phyloP scores from a whole-genome alignment of 1,140 invertebrate species.

The Lutraria rhynchaena region DNA sequence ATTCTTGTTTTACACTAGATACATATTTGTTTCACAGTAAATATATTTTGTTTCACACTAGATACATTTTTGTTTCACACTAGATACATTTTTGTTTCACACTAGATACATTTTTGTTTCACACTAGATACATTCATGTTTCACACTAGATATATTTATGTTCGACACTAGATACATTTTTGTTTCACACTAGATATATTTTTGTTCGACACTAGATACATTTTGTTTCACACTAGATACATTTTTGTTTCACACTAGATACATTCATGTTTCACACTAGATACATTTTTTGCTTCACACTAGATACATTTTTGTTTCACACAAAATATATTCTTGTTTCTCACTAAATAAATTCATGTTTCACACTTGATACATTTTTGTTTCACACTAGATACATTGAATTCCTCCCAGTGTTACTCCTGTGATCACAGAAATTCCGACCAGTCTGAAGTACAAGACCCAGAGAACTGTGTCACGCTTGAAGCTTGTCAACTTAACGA shows the following conservation, averaged over 20 bases:
- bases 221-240: background rate
- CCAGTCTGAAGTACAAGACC: slow-evolving; percentile 23
- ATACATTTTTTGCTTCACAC: background rate
- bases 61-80: no score
- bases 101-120: no score
- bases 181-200: background rate
- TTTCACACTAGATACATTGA: background rate
- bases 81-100: no score
- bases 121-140: no score
- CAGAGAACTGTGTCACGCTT: slow-evolving; percentile 17
- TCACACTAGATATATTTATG: no score
- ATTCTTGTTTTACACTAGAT: no score
- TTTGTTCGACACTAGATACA: background rate
- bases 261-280: background rate
- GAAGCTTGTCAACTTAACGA: slow-evolving; percentile 15
- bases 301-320: background rate
- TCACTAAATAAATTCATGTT: background rate
- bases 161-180: no score
- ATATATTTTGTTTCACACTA: no score
- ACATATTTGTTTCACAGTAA: no score
- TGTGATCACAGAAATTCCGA: slow-evolving; percentile 25
- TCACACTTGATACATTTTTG: background rate
- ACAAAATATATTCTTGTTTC: background rate
- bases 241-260: background rate
- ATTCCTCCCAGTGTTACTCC: slow-evolving; percentile 16